Evolutionary conservation across 2,888 invertebrate genomes (phyloP).

Genomic region (Temnothorax rugatulus): DNA sequence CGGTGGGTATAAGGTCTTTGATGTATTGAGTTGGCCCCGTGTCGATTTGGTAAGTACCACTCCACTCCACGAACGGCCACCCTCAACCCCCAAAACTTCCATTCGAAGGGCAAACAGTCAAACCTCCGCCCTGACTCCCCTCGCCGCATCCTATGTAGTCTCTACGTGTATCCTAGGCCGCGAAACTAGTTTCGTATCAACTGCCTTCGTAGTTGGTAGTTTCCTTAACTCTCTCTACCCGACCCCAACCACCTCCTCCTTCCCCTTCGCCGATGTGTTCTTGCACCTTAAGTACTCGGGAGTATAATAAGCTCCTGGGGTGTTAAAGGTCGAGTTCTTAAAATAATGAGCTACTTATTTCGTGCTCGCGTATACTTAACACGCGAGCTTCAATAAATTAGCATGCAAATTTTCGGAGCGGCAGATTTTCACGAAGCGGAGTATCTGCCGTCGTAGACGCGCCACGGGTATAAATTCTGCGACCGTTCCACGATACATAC

Average conservation of each 20-base stretch:
- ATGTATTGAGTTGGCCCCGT: constrained; percentile 85
- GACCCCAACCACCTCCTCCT: constrained; percentile 40
- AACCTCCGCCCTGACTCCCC: constrained; percentile 45
- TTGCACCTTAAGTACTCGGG: constrained; percentile 66
- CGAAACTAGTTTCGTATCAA: constrained; percentile 82
- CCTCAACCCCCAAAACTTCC: constrained; percentile 77
- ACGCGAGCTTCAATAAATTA: constrained; percentile 10
- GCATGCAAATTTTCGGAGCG: constrained; percentile 28
- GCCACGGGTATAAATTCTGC: background rate
- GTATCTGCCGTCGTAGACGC: background rate
- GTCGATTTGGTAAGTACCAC: constrained; percentile 84
- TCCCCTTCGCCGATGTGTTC: constrained; percentile 60
- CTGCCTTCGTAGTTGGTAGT: constrained; percentile 75
- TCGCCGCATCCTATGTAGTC: constrained; percentile 56
- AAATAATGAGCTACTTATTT: constrained; percentile 43
- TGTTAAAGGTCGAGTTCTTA: constrained; percentile 3
- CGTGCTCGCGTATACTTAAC: background rate
- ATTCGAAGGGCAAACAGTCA: constrained; percentile 80
- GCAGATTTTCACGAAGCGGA: constrained; percentile 14
- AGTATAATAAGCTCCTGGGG: constrained; percentile 64
- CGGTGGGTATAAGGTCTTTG: constrained; percentile 83
- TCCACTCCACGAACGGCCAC: constrained; percentile 77
- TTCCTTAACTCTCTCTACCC: constrained; percentile 75
- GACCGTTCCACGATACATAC: background rate
- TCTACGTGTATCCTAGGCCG: constrained; percentile 78